Conservation (phyloP, 2,888 invertebrate species). For the Ophioninae sp. region DNA sequence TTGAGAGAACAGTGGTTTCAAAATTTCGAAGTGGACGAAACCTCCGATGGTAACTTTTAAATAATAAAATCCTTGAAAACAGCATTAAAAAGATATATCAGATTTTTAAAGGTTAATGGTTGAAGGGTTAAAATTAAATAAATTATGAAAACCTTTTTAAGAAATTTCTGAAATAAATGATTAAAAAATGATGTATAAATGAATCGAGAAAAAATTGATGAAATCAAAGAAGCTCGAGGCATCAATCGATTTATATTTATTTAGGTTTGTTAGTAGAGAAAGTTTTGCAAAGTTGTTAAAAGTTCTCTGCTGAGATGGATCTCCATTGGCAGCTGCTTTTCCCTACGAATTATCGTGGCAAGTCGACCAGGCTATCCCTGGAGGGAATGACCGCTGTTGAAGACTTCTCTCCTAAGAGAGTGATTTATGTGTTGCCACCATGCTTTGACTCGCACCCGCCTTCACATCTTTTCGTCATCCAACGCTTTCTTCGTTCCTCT, state of each 20-base stretch:
- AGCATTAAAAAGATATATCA: not conserved
- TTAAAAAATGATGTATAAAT: no score
- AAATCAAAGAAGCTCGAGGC: not conserved
- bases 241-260: conserved; percentile 11
- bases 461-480: conserved; percentile 40
- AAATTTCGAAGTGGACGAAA: no score
- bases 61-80: no score
- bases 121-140: no score
- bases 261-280: conserved; percentile 17
- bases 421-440: conserved; percentile 64
- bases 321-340: conserved; percentile 34
- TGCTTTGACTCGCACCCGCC: conserved; percentile 26
- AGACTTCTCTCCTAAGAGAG: conserved; percentile 62
- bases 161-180: no score
- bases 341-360: conserved; percentile 52
- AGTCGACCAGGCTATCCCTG: conserved; percentile 22
- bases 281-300: not conserved
- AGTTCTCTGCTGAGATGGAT: conserved; percentile 20
- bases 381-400: conserved; percentile 38
- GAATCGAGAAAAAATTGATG: no score
- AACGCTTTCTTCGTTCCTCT: conserved; percentile 19
- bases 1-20: no score
- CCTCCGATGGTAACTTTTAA: no score
- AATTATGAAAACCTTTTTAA: no score
- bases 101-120: no score